Base-by-base conservation (phyloP, 2,797 vertebrate genomes). In the Sebastes vulpes region DNA sequence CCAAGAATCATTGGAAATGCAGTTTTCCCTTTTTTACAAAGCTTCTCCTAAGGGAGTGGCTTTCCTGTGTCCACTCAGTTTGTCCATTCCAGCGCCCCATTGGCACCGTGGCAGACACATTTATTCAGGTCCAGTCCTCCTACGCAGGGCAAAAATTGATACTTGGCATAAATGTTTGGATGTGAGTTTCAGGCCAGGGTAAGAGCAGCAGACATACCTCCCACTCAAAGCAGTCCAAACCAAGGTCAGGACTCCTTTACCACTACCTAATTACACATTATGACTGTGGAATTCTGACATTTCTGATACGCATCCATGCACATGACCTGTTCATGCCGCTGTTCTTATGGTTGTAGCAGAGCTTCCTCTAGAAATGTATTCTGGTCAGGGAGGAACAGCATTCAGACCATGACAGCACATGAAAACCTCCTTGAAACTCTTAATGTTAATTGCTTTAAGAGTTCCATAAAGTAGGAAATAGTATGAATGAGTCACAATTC, bases 241-340 rank as follows among this genome's bases (percentile, higher is more conserved):
- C 87, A 81, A 90, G 90, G 88, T 91, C 87, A 89, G 46, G 83
- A 84, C 85, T 91, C 46, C 75, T 82, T 77, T 35, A 86, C 88
- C 88, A 20, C 92, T 28, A 68, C 82, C 73, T 90, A 92, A 91
- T 90, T 94, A 91, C 84, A 92, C 82, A 87, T 85, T 84, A 83
- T 77, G 82, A 75, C 72, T 90, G 76, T 76, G 81, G 85, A 90
- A 82, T 91, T 92, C 79, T 80, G 72, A 80, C 83, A 85, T 91
- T 85, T 89, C 81, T 76, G 80, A 86, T 87, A 73, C 76, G 81
- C 78, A 78, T 88, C 87, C 70, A 65, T 86, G 75, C 72, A 70
- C 72, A 71, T 88, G 86, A 89, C 75, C 86, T 81, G 80, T 57
- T 60, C 48, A 48, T 52, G 54, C 69, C 46, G 72, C 79, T 79